phyloP scores from a whole-genome alignment of 2,888 invertebrate genomes.

The Spisula subtruncata region DNA sequence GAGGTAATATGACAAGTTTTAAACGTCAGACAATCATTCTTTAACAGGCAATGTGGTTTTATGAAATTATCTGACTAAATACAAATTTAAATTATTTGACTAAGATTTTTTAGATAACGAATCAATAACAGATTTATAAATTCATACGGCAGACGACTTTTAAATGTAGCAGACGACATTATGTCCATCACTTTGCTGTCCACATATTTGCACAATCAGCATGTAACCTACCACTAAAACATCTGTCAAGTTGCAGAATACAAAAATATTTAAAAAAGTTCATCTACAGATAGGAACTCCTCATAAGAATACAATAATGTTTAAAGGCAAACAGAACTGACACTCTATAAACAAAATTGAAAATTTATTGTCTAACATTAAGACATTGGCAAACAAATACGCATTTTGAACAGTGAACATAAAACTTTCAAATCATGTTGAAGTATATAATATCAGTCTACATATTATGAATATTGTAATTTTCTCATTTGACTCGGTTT shows the following conservation, averaged over 20 bases:
- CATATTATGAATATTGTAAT: not conserved
- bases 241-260: conserved; percentile 13
- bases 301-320: conserved; percentile 27
- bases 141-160: conserved; percentile 16
- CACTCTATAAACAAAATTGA: conserved; percentile 10
- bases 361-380: conserved; percentile 40
- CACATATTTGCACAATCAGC: not conserved
- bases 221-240: not conserved
- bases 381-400: conserved; percentile 49
- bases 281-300: not conserved
- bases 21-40: not conserved
- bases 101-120: conserved; percentile 26
- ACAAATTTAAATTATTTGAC: conserved; percentile 29
- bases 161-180: not conserved
- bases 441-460: not conserved
- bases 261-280: conserved; percentile 7
- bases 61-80: conserved; percentile 30
- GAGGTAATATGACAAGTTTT: conserved; percentile 7
- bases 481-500: not conserved
- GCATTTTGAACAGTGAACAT: conserved; percentile 7
- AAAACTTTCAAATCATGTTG: not conserved
- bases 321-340: conserved; percentile 33
- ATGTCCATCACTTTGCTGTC: conserved; percentile 1
- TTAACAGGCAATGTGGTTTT: conserved; percentile 37
- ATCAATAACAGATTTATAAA: conserved; percentile 1